These are phyloP conservation scores for Oxyruncus cristatus DNA, from an alignment of 2,113 vertebrate genomes.

Conservation along the genomic window DNA sequence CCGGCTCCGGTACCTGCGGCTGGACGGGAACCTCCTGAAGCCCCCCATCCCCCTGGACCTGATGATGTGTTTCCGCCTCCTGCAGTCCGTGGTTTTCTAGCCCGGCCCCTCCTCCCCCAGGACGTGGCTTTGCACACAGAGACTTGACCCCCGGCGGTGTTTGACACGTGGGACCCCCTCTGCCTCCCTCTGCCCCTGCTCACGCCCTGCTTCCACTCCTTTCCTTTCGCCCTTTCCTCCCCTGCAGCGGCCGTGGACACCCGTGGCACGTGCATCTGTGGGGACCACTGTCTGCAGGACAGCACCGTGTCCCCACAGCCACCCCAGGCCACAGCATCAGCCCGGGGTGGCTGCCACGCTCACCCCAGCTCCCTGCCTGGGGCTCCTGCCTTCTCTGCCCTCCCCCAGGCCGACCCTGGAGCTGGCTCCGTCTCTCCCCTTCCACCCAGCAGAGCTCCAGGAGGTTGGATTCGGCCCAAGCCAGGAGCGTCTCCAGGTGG, in stretches of 20 bases:
- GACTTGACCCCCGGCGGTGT: background rate
- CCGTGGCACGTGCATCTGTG: background rate
- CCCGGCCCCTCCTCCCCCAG: background rate
- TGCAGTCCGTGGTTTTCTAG: constrained; percentile 90
- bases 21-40: constrained; percentile 92
- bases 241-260: background rate
- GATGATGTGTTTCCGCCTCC: constrained; percentile 95
- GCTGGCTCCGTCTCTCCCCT: background rate
- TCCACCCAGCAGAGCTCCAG: background rate
- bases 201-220: background rate
- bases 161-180: background rate
- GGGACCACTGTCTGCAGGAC: background rate
- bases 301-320: background rate
- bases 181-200: background rate
- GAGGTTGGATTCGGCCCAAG: background rate
- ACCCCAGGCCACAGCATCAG: background rate
- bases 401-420: background rate
- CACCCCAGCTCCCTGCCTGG: background rate
- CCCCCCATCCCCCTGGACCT: constrained; percentile 91
- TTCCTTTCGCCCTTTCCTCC: background rate
- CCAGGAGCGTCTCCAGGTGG: background rate
- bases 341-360: background rate
- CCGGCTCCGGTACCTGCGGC: constrained; percentile 89
- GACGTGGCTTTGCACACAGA: constrained; percentile 27
- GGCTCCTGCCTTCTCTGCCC: background rate